Percentiles rank a stretch among this genome's conserved stretches.
These are phyloP conservation scores for Tokudaia tokunoshimensis DNA, from an alignment of 2,797 vertebrate species.

Conservation along the genomic window DNA sequence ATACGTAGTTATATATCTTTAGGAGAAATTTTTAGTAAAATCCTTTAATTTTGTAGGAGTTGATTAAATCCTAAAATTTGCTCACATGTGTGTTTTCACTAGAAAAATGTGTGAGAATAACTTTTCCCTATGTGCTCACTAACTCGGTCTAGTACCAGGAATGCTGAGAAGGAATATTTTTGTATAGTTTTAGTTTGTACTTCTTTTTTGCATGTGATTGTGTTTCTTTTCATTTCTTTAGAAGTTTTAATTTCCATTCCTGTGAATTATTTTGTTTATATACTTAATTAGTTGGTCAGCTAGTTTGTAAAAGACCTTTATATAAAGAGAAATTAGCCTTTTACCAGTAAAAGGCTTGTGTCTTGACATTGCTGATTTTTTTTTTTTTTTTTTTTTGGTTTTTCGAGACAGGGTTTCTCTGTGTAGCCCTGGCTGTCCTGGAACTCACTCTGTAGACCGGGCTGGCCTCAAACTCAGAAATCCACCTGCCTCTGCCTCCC, in stretches of 20 bases:
- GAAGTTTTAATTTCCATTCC: conserved; percentile 28
- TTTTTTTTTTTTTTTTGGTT: not conserved
- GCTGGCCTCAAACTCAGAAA: no score
- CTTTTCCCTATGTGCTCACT: not conserved
- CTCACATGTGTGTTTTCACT: not conserved
- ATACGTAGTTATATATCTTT: not conserved
- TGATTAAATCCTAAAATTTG: not conserved
- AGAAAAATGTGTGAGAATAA: not conserved
- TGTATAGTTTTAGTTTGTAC: conserved; percentile 11
- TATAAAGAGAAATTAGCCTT: conserved; percentile 11
- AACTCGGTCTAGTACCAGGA: not conserved
- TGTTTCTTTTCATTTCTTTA: not conserved
- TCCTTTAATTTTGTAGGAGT: not conserved
- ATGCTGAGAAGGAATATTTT: not conserved
- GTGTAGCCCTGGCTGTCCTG: no score
- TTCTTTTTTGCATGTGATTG: not conserved
- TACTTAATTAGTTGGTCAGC: not conserved
- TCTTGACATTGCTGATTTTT: conserved; percentile 10
- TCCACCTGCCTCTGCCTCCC: no score
- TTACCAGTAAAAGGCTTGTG: not conserved
- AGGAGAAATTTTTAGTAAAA: not conserved
- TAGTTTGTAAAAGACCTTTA: conserved; percentile 5
- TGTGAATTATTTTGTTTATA: conserved; percentile 1
- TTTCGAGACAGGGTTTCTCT: no score
- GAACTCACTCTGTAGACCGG: no score